Conservation (phyloP, 37 sponge, comb jelly and placozoan genomes). For the Spongilla lacustris region DNA sequence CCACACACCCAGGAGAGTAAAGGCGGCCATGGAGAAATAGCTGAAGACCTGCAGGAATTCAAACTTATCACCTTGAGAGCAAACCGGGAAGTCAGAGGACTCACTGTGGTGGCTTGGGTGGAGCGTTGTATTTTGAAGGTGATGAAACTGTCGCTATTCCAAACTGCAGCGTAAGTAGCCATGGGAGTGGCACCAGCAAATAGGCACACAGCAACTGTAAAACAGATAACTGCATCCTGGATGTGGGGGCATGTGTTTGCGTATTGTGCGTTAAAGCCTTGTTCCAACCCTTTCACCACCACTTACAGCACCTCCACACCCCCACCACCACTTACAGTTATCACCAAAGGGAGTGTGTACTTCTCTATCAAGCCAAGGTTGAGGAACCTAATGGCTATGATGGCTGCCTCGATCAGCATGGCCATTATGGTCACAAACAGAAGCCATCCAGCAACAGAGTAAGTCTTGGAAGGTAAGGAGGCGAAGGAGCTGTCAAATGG, state of each 20-base stretch:
- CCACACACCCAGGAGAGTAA: neutral
- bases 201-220: neutral
- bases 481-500: neutral
- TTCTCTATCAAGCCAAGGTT: slow-evolving; percentile 40
- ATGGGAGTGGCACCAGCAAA: slow-evolving; percentile 27
- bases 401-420: slow-evolving; percentile 18
- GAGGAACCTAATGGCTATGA: slow-evolving; percentile 47
- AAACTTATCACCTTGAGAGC: no score
- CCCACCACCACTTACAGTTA: slow-evolving; percentile 18
- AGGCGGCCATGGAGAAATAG: neutral
- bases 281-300: no score
- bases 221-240: slow-evolving; percentile 14
- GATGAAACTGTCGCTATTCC: neutral
- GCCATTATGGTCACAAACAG: slow-evolving; percentile 29
- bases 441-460: slow-evolving; percentile 23
- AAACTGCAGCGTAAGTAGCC: neutral
- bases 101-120: neutral
- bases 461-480: neutral
- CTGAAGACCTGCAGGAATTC: slow-evolving; percentile 1
- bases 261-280: neutral
- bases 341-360: neutral
- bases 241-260: neutral
- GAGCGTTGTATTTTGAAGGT: neutral
- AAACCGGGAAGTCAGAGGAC: neutral
- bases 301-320: no score